Evolutionary conservation across 2,888 invertebrate genomes (phyloP).

Genomic region (Pilophorus perplexus): DNA sequence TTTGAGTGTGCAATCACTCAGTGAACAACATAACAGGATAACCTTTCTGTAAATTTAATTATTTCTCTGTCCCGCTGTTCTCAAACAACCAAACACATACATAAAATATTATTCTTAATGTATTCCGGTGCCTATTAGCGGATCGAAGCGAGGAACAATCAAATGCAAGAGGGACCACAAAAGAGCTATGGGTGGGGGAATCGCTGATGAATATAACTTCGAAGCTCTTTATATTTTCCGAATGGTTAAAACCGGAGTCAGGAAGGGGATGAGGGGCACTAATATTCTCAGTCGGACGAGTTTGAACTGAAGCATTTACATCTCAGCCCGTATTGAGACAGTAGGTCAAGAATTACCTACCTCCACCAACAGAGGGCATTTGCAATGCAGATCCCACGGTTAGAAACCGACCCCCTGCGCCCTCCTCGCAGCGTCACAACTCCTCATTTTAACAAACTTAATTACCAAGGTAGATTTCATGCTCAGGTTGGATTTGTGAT

Average conservation of each 20-base stretch:
- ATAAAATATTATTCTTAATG: not conserved
- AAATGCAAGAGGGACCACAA: not conserved
- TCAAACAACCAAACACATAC: not conserved
- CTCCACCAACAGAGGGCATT: slow-evolving; percentile 18
- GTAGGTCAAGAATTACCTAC: slow-evolving; percentile 38
- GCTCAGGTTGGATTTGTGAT: slow-evolving; percentile 39
- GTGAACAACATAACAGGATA: no score
- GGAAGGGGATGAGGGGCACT: slow-evolving; percentile 12
- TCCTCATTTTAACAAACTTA: slow-evolving; percentile 42
- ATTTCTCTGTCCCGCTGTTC: no score
- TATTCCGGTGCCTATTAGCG: not conserved
- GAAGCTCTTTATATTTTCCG: slow-evolving; percentile 26
- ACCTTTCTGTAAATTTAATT: no score
- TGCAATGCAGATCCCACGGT: slow-evolving; percentile 36
- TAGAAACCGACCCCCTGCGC: slow-evolving; percentile 8
- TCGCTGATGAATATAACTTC: slow-evolving; percentile 30
- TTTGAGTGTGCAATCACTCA: no score
- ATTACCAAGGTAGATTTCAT: slow-evolving; percentile 41
- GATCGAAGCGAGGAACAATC: not conserved
- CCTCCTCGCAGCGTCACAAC: slow-evolving; percentile 28
- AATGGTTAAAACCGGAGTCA: not conserved
- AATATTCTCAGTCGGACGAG: slow-evolving; percentile 40
- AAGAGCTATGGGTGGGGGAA: slow-evolving; percentile 1
- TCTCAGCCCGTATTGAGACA: slow-evolving; percentile 38
- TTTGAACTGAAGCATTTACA: slow-evolving; percentile 37